Base-by-base conservation (phyloP, 2,888 invertebrate genomes). In the Lasioglossum villosulum region DNA sequence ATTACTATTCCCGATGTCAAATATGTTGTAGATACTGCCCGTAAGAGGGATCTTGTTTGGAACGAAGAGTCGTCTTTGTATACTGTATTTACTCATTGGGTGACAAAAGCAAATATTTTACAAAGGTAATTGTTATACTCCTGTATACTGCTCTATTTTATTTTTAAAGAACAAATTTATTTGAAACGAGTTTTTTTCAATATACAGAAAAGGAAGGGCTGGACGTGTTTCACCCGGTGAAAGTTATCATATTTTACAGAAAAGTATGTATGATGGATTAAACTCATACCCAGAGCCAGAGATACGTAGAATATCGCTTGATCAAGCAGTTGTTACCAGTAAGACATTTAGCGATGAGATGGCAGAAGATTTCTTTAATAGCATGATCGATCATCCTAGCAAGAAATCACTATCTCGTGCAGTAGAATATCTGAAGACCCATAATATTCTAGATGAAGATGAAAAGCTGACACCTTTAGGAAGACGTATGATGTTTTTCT, bases 1-100 rank as follows among this genome's bases (percentile, higher is more conserved):
- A 96, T 97, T n/a, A 97, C 97, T 0, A 96, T 97, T 83, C 96
- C 96, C 0, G 97, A 97, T 92, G 97, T 97, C 0, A 96, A 96
- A 0, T 96, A 97, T 90, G 97, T 97, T 0, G 93, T 97, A 10
- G 97, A 97, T 91, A 95, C 96, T 0, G 97, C 97, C 0, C 96
- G 96, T 3, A 96, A 96, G 42, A 97, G 96, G 91, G 96, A 97
- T 92, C 95, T 96, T 68, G 94, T 95, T 59, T 96, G 96, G 86
- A 96, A 96, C 85, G 95, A 96, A 45, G 95, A 95, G 19, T 96
- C 96, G 93, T 95, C 95, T 92, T 80, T 92, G 37, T 75, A 87
- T 16, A 95, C 95, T 27, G 93, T 97, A 68, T 96, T 96, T 84
- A 96, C 96, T 27, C 95, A 96, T 3, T 97, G 97, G 97, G 96